Evolutionary conservation across 1,140 invertebrate genomes (phyloP).

Genomic region (Thereuonema tuberculata): DNA sequence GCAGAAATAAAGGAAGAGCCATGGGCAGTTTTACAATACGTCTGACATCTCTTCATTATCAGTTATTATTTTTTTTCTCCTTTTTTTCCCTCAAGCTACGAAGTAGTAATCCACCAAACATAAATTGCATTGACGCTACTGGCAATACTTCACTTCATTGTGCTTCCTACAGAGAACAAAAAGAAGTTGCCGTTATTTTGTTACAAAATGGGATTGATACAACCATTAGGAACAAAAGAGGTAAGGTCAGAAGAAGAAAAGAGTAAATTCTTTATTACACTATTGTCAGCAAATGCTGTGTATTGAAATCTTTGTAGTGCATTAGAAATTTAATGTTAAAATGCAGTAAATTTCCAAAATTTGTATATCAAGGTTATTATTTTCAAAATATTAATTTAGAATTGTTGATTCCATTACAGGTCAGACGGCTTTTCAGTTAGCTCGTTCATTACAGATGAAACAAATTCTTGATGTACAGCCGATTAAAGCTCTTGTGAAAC

Average conservation of each 20-base stretch:
- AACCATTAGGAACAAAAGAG: conserved; percentile 31
- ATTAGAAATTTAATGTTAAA: too few relatives aligned
- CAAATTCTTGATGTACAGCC: conserved; percentile 49
- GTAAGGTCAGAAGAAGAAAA: conserved; percentile 21
- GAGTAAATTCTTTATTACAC: not conserved
- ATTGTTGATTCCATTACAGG: conserved; percentile 31
- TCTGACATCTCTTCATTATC: too few relatives aligned
- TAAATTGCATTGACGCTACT: conserved; percentile 37
- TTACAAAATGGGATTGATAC: conserved; percentile 43
- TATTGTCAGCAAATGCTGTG: not conserved
- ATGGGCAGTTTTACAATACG: not conserved
- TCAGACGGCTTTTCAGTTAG: conserved; percentile 45
- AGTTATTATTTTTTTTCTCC: conserved; percentile 1
- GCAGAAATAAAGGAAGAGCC: too few relatives aligned
- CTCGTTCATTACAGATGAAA: conserved; percentile 44
- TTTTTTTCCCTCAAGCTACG: conserved; percentile 26
- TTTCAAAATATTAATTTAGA: not conserved
- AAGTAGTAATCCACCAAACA: conserved; percentile 27
- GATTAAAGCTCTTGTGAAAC: conserved; percentile 40
- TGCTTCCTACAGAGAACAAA: conserved; percentile 48
- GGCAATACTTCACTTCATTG: conserved; percentile 55
- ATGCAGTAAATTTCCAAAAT: not conserved
- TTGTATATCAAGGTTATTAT: not conserved
- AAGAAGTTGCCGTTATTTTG: conserved; percentile 47
- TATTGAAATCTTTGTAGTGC: not conserved